Evolutionary conservation across 2,888 invertebrate genomes (phyloP), one percentile per base, ranked within the genome.

Genomic region (Anagyrus pseudococci): DNA sequence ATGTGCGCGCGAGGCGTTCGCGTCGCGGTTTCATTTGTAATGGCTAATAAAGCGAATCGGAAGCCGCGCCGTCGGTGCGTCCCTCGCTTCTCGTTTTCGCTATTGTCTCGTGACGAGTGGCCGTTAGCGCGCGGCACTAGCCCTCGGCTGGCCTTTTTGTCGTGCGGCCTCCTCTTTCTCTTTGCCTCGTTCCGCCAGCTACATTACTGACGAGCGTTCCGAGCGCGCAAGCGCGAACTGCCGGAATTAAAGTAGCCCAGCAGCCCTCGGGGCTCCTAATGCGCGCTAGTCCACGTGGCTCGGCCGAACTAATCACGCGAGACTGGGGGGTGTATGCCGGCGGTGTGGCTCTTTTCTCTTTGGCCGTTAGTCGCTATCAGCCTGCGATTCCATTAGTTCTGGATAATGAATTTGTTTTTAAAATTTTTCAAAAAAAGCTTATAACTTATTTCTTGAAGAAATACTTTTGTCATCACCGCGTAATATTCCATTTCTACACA

Each of bases 41-140:
- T 33, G 7, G 8, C 37, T 40, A 46, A 67, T 69, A 55, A 64
- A 67, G 57, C 55, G 46, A 52, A 41, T 49, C 59, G 64, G 23
- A 26, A 33, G n/a, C 10, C n/a, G n/a, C n/a, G n/a, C 46, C 40
- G 19, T 7, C 19, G 13, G 40, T 33, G 40, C 43, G 52, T 56
- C 43, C 52, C 58, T 61, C n/a, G n/a, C n/a, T n/a, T n/a, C 61
- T 54, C 61, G 63, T 40, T 58, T 41, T 54, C 46, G 53, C 56
- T 58, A 59, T 56, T 72, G 72, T 75, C 71, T 76, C 75, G 74
- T 77, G 77, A 75, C 72, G 69, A 68, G 60, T 53, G 69, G 72
- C 73, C 74, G 74, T 77, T 76, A 75, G 69, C 69, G 68, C 67
- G 66, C 62, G 67, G 67, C 69, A 63, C 68, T 67, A 59, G n/a